A percentile compares a stretch with the other conserved stretches of the same genome.
Conservation (phyloP, 2,113 vertebrate genomes). For the Sander lucioperca region DNA sequence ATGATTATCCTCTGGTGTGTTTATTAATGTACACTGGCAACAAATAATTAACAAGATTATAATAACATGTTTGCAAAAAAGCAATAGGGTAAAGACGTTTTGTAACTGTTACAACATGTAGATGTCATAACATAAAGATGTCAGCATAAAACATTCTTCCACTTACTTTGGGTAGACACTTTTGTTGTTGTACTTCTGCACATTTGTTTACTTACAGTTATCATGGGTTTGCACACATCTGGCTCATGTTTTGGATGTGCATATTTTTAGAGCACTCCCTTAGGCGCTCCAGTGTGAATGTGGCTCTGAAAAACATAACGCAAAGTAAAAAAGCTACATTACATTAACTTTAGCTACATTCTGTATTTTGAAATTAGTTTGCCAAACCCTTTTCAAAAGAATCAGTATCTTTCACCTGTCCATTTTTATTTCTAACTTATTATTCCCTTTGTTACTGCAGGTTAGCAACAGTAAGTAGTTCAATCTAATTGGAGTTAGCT, state of each 20-base stretch:
- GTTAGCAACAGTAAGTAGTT: slow-evolving; percentile 23
- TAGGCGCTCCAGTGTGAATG: neutral
- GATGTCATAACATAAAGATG: neutral
- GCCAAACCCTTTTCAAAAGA: neutral
- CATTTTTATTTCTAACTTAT: slow-evolving; percentile 17
- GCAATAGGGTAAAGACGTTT: neutral
- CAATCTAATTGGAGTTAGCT: slow-evolving; percentile 45
- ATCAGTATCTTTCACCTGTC: slow-evolving; percentile 23
- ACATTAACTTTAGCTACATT: neutral
- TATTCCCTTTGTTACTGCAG: slow-evolving; percentile 14
- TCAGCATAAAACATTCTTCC: slow-evolving; percentile 13
- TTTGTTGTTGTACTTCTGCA: slow-evolving; percentile 40
- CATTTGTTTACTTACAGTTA: slow-evolving; percentile 38
- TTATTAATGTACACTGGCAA: slow-evolving; percentile 4
- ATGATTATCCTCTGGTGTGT: neutral
- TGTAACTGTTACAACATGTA: slow-evolving; percentile 3
- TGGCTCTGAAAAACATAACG: neutral
- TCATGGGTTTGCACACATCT: slow-evolving; percentile 52
- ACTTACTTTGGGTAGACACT: neutral
- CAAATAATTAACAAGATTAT: neutral
- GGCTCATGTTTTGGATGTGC: slow-evolving; percentile 46
- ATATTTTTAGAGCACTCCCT: slow-evolving; percentile 34
- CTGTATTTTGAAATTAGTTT: neutral
- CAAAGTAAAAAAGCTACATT: neutral
- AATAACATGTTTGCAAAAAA: neutral